Conservation (phyloP, 1,140 invertebrate species). For the Trichoplusia ni region DNA sequence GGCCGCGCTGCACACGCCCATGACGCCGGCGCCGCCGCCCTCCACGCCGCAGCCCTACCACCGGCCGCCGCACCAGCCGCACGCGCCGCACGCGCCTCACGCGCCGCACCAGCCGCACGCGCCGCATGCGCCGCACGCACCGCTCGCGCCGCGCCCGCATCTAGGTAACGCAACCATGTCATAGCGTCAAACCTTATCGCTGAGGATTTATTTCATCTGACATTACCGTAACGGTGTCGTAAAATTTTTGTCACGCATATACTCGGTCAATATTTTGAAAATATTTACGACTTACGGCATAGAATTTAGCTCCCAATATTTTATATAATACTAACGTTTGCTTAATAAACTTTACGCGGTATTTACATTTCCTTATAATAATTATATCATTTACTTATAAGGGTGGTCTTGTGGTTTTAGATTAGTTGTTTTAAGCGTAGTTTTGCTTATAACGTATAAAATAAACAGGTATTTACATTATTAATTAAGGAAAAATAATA, state of each 20-base stretch:
- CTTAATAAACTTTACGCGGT: neutral
- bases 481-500: slow-evolving; percentile 53
- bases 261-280: no score
- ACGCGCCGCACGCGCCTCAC: no score
- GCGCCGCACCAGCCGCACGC: no score
- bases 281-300: no score
- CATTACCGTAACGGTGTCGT: no score
- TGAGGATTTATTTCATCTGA: neutral
- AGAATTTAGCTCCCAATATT: no score
- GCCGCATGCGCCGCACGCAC: no score
- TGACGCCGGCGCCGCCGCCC: slow-evolving; percentile 69
- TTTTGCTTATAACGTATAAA: slow-evolving; percentile 22
- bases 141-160: slow-evolving; percentile 61
- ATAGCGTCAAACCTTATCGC: no score
- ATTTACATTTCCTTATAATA: neutral
- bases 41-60: slow-evolving; percentile 73
- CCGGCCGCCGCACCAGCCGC: no score
- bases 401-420: slow-evolving; percentile 28
- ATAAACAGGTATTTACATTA: slow-evolving; percentile 23
- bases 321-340: slow-evolving; percentile 10
- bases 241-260: no score
- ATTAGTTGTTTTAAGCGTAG: slow-evolving; percentile 16
- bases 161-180: slow-evolving; percentile 48
- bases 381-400: neutral
- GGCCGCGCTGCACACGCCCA: slow-evolving; percentile 77